Base-by-base conservation (phyloP, 2,113 vertebrate species). In the Trogon melanurus region DNA sequence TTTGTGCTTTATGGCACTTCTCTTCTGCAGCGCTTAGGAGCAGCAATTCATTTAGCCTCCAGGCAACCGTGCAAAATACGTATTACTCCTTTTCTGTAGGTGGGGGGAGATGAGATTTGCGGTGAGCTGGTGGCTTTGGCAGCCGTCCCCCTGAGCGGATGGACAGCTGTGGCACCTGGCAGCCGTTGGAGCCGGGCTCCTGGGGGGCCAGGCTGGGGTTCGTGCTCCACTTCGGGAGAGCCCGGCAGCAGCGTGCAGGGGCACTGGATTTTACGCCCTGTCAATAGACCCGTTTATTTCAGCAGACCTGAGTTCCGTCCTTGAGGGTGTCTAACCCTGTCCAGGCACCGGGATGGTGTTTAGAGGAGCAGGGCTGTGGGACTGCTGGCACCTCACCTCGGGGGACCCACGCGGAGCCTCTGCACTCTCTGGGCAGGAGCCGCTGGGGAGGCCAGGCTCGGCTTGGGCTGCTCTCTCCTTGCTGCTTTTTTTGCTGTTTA, bases 291-390 rank as follows among this genome's bases (percentile, higher is more conserved):
- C 3, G 1, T 45, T 79, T 44, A 10, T 32, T 41, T 67, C 9
- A 15, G 1, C 5, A 19, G 56, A 7, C 38, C 53, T 3, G 8
- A 17, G 69, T 5, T 30, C 4, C 45, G 54, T 22, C 54, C 75
- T 61, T 1, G 1, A 62, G 32, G 71, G 9, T 44, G 25, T 18
- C 32, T 61, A 75, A 34, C 14, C 67, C 58, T 1, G 1, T 22
- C 50, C 2, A 2, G 23, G 11, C 2, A 4, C 44, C 1, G 0
- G 71, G 36, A 12, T 5, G 0, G 51, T 2, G 20, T 88, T 88
- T 70, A 51, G 47, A 44, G 86, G 38, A 65, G 8, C 0, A 19
- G 54, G 54, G 32, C 34, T n/a, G 34, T 0, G 0, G 71, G 38
- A 44, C 47, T 4, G 47, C 85, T 36, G 25, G 62, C 53, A 2